Evolutionary conservation across 2,888 invertebrate genomes (phyloP).

Genomic region (Caenorhabditis sp.): DNA sequence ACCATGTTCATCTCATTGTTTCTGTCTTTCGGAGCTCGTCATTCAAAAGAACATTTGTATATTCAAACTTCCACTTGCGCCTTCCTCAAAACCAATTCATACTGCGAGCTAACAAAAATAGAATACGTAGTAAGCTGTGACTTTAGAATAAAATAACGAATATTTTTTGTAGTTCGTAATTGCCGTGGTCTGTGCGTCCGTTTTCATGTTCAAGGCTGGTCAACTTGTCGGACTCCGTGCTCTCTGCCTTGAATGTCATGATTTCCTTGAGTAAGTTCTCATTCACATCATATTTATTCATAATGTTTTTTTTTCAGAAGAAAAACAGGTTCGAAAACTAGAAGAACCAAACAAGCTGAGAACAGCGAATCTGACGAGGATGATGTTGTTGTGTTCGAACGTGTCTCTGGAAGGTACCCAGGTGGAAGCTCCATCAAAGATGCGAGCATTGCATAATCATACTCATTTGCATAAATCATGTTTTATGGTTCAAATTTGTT

Average conservation of each 20-base stretch:
- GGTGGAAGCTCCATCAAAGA: constrained; percentile 37
- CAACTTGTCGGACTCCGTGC: constrained; percentile 33
- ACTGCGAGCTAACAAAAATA: constrained; percentile 13
- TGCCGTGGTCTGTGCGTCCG: constrained; percentile 8
- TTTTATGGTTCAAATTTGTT: constrained; percentile 22
- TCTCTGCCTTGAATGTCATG: constrained; percentile 7
- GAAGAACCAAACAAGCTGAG: background rate
- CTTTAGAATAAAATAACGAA: background rate
- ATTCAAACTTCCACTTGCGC: constrained; percentile 10
- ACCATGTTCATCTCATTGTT: constrained; percentile 7
- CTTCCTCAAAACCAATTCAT: constrained; percentile 17
- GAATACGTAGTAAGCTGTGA: constrained; percentile 13
- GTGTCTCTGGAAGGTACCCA: constrained; percentile 31
- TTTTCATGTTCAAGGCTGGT: constrained; percentile 16
- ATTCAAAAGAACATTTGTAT: constrained; percentile 2
- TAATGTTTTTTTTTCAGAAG: background rate
- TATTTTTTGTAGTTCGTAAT: constrained; percentile 10
- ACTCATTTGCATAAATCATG: constrained; percentile 18
- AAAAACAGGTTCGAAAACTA: background rate
- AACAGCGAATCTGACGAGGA: constrained; percentile 15
- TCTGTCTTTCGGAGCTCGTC: constrained; percentile 3
- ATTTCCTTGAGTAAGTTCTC: constrained; percentile 16
- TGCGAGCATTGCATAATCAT: constrained; percentile 29
- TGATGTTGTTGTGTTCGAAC: constrained; percentile 43
- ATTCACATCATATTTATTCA: too few relatives aligned